These are phyloP conservation scores for Hippasteria phrygiana DNA, from an alignment of 53 echinoderm and acorn worm genomes.

Conservation along the genomic window DNA sequence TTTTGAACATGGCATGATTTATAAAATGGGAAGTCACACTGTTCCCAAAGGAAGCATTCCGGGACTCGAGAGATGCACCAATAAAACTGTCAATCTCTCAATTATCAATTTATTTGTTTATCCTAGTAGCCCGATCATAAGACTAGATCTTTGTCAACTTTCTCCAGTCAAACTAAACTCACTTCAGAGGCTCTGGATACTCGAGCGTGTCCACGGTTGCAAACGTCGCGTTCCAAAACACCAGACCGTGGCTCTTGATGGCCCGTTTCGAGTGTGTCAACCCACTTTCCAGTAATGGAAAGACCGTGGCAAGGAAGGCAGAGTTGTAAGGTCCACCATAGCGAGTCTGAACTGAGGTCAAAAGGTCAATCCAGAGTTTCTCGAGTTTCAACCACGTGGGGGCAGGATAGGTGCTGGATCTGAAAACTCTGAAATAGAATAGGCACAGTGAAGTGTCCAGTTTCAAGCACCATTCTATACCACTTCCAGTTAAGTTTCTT, in stretches of 20 bases:
- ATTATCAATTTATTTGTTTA: no score
- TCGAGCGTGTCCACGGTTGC: conserved; percentile 71
- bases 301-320: conserved; percentile 64
- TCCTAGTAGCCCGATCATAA: no score
- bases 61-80: no score
- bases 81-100: no score
- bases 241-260: conserved; percentile 77
- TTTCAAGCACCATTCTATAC: no score
- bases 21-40: no score
- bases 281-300: conserved; percentile 79
- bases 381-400: conserved; percentile 82
- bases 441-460: no score
- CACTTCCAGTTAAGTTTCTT: no score
- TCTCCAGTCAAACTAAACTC: conserved; percentile 32
- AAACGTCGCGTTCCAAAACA: conserved; percentile 96
- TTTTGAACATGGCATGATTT: no score
- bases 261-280: conserved; percentile 75
- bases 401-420: conserved; percentile 44
- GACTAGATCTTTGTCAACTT: no score
- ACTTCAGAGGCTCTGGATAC: conserved; percentile 86
- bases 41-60: no score
- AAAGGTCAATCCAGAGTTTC: conserved; percentile 85
- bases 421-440: conserved; percentile 55
- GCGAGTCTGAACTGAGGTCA: conserved; percentile 85
- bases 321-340: conserved; percentile 81